These are phyloP conservation scores for Cheilosia pagana DNA, from an alignment of 2,888 invertebrate genomes.

Conservation along the genomic window DNA sequence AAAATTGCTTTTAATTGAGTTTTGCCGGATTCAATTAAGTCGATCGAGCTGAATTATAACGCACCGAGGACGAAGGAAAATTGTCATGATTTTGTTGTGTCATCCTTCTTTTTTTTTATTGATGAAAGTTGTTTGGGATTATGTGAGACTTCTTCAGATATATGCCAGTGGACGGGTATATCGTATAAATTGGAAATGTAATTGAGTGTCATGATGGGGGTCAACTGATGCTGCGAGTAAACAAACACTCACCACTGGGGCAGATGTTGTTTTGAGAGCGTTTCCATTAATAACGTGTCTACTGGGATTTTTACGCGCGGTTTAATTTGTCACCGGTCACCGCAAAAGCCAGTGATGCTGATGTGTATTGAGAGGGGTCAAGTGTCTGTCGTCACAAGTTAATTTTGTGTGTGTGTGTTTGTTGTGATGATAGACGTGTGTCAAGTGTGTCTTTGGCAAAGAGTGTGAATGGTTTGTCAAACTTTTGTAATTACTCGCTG, in stretches of 20 bases:
- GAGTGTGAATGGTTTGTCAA: too few species aligned
- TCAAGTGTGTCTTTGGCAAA: too few species aligned
- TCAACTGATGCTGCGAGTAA: constrained; percentile 6
- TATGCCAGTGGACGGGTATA: not conserved
- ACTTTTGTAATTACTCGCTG: too few species aligned
- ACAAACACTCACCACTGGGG: constrained; percentile 18
- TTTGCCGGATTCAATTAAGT: constrained; percentile 64
- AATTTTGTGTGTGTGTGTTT: constrained; percentile 34
- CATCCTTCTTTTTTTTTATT: constrained; percentile 4
- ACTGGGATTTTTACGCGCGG: constrained; percentile 18
- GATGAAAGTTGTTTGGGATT: constrained; percentile 43
- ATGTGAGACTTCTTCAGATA: constrained; percentile 12
- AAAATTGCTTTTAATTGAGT: constrained; percentile 69
- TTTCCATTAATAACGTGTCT: constrained; percentile 64
- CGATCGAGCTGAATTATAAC: constrained; percentile 42
- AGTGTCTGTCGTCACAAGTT: constrained; percentile 29
- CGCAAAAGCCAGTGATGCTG: constrained; percentile 46
- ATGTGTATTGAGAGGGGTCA: constrained; percentile 24
- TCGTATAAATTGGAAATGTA: constrained; percentile 42
- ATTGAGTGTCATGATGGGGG: constrained; percentile 21
- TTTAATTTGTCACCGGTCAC: constrained; percentile 50
- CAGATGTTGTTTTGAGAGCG: constrained; percentile 58
- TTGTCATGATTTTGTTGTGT: constrained; percentile 33
- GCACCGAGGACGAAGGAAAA: constrained; percentile 18
- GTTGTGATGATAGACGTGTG: not conserved